phyloP scores from a whole-genome alignment of 64 coral and sea anemone species.

The Orbicella faveolata region DNA sequence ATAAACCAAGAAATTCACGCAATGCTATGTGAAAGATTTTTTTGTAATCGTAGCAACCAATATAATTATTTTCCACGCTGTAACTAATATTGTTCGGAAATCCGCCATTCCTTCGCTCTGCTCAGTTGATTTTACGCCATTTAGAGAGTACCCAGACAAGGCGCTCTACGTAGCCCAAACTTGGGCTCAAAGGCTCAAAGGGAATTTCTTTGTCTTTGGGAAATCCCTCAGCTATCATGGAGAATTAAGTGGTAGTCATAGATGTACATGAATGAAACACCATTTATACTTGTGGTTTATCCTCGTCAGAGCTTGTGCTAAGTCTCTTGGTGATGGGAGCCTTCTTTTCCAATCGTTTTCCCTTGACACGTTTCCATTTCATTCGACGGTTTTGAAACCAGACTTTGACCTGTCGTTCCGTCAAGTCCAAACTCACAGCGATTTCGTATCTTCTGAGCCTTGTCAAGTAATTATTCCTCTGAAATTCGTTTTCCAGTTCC shows the following conservation, averaged over 20 bases:
- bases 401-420: constrained; percentile 70
- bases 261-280: not conserved
- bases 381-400: constrained; percentile 74
- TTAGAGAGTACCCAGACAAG: too few relatives aligned
- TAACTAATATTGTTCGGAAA: too few relatives aligned
- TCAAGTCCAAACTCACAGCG: constrained; percentile 62
- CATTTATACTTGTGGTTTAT: constrained; percentile 2
- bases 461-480: constrained; percentile 71
- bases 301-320: constrained; percentile 15
- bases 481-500: constrained; percentile 75
- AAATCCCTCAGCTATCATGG: not conserved
- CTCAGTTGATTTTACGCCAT: too few relatives aligned
- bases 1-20: too few relatives aligned
- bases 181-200: too few relatives aligned
- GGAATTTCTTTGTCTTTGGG: not conserved
- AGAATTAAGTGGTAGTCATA: not conserved
- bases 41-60: too few relatives aligned
- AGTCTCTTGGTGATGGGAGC: not conserved
- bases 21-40: too few relatives aligned
- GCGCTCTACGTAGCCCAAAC: too few relatives aligned
- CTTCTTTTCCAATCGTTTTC: constrained; percentile 62
- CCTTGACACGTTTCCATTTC: constrained; percentile 75
- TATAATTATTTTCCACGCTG: too few relatives aligned
- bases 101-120: too few relatives aligned
- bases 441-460: constrained; percentile 68